Base-by-base conservation (phyloP, 2,797 vertebrate genomes). In the Champsocephalus esox region DNA sequence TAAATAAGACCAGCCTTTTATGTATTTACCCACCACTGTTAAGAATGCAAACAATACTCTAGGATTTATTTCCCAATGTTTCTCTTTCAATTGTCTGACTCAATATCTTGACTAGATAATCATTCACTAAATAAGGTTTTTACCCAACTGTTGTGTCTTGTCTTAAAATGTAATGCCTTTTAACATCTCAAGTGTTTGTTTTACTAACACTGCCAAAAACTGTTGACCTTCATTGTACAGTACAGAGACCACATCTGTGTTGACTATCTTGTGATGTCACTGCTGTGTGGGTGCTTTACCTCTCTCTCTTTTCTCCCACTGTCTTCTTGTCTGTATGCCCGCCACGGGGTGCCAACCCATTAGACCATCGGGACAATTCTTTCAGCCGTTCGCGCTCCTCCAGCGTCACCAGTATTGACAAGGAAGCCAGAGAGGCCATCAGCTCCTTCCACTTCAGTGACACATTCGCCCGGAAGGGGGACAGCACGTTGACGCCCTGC, bases 331-430 rank as follows among this genome's bases (percentile, higher is more conserved):
- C 95, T 80, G 94, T 95, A 88, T 96, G 94, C 94, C 93, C 94
- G 66, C 91, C 95, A 6, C 95, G 95, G 94, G 94, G 92, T 81
- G 84, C 93, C 89, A 91, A 94, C 89, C 94, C 94, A 67, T 88
- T 95, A 99, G 98, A 99, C 95, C 95, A 97, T 89, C 96, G 96
- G 94, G 98, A 99, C 95, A 98, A 97, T 92, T 99, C 98, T 58
- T 99, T 99, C 95, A 99, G 98, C 93, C 97, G 98, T 83, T 99
- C 98, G 0, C 96, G 98, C 88, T 99, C 98, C 91, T 99, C 98
- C 83, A 99, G 98, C 61, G 98, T 99, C 90, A 98, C 98, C 93
- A 99, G 98, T 94, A 99, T 99, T 69, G 98, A 99, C 90, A 99
- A 98, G 91, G 98, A 99, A 83, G 93, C 97, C 3, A 95, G 97